Evolutionary conservation across 2,113 vertebrate genomes (phyloP).

Genomic region (Strix uralensis): DNA sequence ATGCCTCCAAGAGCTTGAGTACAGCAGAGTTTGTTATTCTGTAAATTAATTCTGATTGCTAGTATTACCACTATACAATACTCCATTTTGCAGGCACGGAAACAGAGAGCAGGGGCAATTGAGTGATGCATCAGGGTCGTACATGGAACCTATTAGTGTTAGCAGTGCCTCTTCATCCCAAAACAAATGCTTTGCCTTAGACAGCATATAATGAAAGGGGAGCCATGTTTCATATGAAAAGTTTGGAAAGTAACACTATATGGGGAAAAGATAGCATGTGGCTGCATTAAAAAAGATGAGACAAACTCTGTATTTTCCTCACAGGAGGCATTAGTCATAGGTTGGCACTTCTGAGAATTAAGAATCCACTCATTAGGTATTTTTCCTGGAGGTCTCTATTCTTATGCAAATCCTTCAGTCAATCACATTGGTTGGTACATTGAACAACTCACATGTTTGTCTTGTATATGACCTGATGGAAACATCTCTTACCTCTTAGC

Average conservation of each 20-base stretch:
- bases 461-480: background rate
- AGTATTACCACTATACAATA: background rate
- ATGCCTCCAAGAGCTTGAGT: background rate
- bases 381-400: conserved; percentile 20
- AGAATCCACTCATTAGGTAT: background rate
- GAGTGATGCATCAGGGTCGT: background rate
- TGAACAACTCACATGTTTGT: background rate
- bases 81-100: background rate
- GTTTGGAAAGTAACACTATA: background rate
- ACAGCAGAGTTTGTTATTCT: background rate
- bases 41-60: background rate
- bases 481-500: background rate
- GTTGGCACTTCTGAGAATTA: conserved; percentile 33
- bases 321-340: background rate
- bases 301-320: background rate
- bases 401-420: conserved; percentile 10
- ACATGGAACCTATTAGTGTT: background rate
- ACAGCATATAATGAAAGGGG: background rate
- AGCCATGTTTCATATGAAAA: background rate
- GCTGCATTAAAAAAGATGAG: background rate
- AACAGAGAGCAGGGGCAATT: background rate
- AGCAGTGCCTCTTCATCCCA: background rate
- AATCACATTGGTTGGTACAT: background rate
- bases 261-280: background rate
- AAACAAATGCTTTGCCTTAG: background rate